phyloP scores from a whole-genome alignment of 2,113 vertebrate species.

The Eptesicus fuscus region DNA sequence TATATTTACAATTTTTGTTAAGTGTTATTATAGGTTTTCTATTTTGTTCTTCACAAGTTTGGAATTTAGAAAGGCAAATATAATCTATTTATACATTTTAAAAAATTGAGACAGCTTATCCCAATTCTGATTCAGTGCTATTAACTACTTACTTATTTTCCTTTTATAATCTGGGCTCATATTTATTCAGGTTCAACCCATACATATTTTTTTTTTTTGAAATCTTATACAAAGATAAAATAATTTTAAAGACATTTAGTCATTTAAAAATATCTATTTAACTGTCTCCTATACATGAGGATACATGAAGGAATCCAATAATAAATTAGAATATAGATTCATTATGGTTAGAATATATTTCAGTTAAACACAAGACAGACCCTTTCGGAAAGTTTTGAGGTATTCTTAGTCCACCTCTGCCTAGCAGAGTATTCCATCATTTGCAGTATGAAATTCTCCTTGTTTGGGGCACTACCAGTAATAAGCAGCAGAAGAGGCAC shows the following conservation, averaged over 20 bases:
- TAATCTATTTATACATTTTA: neutral
- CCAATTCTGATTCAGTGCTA: neutral
- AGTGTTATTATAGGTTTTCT: neutral
- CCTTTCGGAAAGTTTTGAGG: neutral
- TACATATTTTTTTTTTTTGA: neutral
- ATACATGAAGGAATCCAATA: neutral
- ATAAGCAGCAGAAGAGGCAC: neutral
- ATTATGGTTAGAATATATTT: neutral
- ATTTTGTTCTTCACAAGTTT: neutral
- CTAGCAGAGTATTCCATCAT: neutral
- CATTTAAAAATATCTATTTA: neutral
- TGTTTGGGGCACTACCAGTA: neutral
- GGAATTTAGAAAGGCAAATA: neutral
- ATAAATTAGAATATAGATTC: neutral
- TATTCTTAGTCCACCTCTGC: accelerated
- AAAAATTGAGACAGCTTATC: neutral
- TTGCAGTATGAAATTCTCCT: neutral
- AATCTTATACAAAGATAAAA: neutral
- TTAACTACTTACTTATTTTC: neutral
- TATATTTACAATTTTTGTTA: neutral
- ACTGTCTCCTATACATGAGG: neutral
- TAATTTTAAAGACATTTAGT: neutral
- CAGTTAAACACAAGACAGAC: neutral
- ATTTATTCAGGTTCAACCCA: neutral
- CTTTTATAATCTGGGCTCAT: neutral